Base-by-base conservation (phyloP, 2,113 vertebrate species). In the Zeus faber region DNA sequence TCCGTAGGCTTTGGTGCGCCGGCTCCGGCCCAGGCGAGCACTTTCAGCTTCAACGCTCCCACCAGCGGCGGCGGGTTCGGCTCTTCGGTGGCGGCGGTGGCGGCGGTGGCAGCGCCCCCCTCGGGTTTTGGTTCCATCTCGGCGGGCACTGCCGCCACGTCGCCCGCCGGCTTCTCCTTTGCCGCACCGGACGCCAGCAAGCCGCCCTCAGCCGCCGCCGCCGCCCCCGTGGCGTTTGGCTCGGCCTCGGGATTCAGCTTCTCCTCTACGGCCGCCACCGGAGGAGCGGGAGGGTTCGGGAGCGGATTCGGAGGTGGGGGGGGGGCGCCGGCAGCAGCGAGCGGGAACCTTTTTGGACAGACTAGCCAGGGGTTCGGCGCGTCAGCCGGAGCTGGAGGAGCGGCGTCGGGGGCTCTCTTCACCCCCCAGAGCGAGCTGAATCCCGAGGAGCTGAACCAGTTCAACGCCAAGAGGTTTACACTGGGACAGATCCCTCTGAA, bases 371-470 rank as follows among this genome's bases (percentile, higher is more conserved):
- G 76, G 18, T 79, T 74, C 18, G 65, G 58, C 8, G 1, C 59
- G 2, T 4, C 41, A 0, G 0, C 47, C 54, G 22, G 61, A 0
- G 13, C 65, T 18, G 45, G 17, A 9, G 44, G 44, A 1, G 35
- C 58, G 23, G 49, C 54, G 14, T 71, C 18, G 11, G 26, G 35
- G 29, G 67, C 46, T 8, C 48, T 97, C 37, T 94, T 92, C 74
- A 93, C 95, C 22, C 75, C 89, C 13, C 88, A 79, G 66, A 73
- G 74, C 1, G 87, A 92, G 2, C 84, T 98, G 20, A 90, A 89
- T 3, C 48, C 75, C 4, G 93, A 94, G 39, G 95, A 98, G 64
- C 62, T 96, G 25, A 80, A 80, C 25, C 92, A 98, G 48, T 98
- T 96, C 64, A 83, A 85, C 37, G 87, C 82, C 4, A 92, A 88